Evolutionary conservation across 2,888 invertebrate genomes (phyloP).

Genomic region (Onchidella celtica): DNA sequence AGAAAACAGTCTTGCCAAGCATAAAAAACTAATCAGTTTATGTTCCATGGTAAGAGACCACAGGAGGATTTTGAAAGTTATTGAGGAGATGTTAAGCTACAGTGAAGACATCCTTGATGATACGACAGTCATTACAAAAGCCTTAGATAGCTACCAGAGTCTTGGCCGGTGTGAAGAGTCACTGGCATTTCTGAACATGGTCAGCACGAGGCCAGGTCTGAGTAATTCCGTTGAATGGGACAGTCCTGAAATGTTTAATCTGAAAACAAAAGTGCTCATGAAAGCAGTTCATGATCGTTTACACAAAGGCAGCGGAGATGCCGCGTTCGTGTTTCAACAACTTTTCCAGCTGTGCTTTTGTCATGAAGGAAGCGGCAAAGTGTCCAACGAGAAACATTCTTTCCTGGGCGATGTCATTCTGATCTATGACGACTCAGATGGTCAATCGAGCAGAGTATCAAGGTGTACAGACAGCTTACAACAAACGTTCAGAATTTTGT

Average conservation of each 20-base stretch:
- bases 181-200: not conserved
- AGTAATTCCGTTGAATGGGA: not conserved
- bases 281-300: not conserved
- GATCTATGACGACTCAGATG: slow-evolving; percentile 16
- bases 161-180: not conserved
- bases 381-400: not conserved
- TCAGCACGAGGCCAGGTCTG: not conserved
- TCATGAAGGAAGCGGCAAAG: not conserved
- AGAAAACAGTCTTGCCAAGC: not conserved
- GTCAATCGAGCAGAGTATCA: not conserved
- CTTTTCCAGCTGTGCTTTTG: slow-evolving; percentile 5
- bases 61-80: not conserved
- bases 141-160: not conserved
- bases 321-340: slow-evolving; percentile 7
- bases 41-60: not conserved
- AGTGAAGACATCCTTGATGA: slow-evolving; percentile 4
- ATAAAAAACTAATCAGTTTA: not conserved
- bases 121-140: not conserved
- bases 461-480: not conserved
- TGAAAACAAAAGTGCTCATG: not conserved
- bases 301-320: not conserved
- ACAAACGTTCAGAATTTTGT: not conserved
- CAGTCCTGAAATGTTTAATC: not conserved
- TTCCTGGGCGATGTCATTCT: slow-evolving; percentile 1
- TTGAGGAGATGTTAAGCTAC: not conserved